These are phyloP conservation scores for Malachius bipustulatus DNA, from an alignment of 2,888 invertebrate genomes.

Conservation along the genomic window DNA sequence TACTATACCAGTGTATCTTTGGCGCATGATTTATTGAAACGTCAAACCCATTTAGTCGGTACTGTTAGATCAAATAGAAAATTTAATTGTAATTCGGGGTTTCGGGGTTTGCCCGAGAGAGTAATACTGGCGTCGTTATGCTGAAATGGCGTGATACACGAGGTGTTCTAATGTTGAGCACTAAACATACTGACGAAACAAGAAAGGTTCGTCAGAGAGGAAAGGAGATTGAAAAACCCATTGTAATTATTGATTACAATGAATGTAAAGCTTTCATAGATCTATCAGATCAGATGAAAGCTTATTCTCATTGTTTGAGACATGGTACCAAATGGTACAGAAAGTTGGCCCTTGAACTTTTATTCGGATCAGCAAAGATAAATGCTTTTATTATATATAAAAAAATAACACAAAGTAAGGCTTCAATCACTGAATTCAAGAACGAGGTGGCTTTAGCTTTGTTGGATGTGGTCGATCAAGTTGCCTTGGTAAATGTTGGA, in stretches of 20 bases:
- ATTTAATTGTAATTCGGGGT: slow-evolving; percentile 15
- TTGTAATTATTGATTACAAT: not conserved
- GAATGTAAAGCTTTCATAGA: slow-evolving; percentile 1
- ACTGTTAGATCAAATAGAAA: slow-evolving; percentile 18
- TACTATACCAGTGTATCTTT: slow-evolving; percentile 18
- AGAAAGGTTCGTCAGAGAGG: not conserved
- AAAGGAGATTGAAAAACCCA: slow-evolving; percentile 1
- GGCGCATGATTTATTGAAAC: slow-evolving; percentile 11
- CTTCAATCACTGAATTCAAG: no score
- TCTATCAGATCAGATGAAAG: not conserved
- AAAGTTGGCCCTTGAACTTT: not conserved
- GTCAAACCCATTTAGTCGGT: slow-evolving; percentile 17
- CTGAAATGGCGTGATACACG: not conserved
- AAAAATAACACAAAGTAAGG: not conserved
- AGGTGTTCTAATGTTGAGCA: not conserved
- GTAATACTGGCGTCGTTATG: not conserved
- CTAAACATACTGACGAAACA: not conserved
- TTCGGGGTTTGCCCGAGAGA: not conserved
- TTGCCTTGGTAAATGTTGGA: no score
- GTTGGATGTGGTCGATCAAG: no score
- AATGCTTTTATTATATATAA: not conserved
- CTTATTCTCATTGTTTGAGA: not conserved
- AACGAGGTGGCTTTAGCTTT: no score
- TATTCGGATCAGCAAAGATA: not conserved
- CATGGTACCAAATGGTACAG: not conserved